Percentiles rank a stretch among this genome's conserved stretches.
Evolutionary conservation across 2,797 vertebrate species (phyloP).

Genomic region (Ptychobarbus kaznakovi): DNA sequence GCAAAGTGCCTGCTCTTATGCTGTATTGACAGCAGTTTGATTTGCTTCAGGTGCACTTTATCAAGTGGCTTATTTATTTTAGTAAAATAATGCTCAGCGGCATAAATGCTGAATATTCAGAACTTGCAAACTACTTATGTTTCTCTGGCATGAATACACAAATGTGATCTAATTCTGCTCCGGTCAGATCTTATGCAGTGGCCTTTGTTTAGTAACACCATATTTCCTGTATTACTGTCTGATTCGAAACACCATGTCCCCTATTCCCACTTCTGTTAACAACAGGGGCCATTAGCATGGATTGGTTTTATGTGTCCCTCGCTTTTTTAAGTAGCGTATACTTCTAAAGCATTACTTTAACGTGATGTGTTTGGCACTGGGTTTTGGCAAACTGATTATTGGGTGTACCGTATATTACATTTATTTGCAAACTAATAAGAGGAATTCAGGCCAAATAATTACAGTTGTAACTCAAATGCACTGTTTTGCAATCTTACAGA

Average conservation of each 20-base stretch:
- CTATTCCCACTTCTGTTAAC: conserved; percentile 76
- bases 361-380: conserved; percentile 57
- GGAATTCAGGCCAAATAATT: conserved; percentile 5
- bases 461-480: background rate
- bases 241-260: conserved; percentile 76
- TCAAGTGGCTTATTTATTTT: conserved; percentile 21
- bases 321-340: conserved; percentile 36
- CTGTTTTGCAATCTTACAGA: background rate
- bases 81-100: conserved; percentile 17
- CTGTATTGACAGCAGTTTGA: conserved; percentile 48
- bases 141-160: background rate
- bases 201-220: conserved; percentile 60
- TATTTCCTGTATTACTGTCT: conserved; percentile 77
- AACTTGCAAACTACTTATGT: conserved; percentile 7
- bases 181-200: background rate
- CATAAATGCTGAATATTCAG: conserved; percentile 15
- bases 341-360: conserved; percentile 53
- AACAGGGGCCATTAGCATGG: conserved; percentile 77
- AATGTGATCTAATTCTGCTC: background rate
- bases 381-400: conserved; percentile 21
- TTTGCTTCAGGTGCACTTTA: conserved; percentile 45
- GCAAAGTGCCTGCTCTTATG: background rate
- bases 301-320: conserved; percentile 71
- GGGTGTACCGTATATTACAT: background rate
- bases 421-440: background rate